Conservation (phyloP, 2,888 invertebrate species). For the Plagodis dolabraria region DNA sequence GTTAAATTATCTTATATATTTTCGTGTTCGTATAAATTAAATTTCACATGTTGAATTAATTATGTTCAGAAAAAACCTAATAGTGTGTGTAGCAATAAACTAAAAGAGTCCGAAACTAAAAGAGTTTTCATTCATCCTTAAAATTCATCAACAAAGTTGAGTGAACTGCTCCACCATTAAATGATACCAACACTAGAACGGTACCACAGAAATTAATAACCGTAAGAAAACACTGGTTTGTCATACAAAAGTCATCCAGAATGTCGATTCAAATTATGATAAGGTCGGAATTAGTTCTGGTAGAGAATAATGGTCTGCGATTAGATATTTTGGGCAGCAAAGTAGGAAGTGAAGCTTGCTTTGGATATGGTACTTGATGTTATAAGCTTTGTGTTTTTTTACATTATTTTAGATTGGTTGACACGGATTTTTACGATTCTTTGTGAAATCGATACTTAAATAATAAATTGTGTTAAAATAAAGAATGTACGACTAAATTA, state of each 20-base stretch:
- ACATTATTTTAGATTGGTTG: neutral
- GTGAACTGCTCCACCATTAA: slow-evolving; percentile 56
- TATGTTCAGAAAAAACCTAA: no score
- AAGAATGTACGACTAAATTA: no score
- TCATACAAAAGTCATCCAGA: slow-evolving; percentile 80
- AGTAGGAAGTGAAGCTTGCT: slow-evolving; percentile 31
- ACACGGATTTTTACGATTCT: neutral
- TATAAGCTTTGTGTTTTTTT: neutral
- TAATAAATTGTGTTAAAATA: no score
- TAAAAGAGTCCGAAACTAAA: neutral
- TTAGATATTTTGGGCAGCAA: slow-evolving; percentile 61
- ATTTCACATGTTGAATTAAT: no score
- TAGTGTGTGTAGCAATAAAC: no score
- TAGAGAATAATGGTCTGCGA: slow-evolving; percentile 76
- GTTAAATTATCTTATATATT: no score
- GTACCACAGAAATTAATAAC: slow-evolving; percentile 78
- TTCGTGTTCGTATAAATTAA: no score
- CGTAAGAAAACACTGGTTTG: slow-evolving; percentile 82
- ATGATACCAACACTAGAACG: slow-evolving; percentile 59
- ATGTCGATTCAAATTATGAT: slow-evolving; percentile 84
- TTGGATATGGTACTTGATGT: slow-evolving; percentile 54
- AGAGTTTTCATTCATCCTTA: neutral
- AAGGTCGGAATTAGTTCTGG: slow-evolving; percentile 83
- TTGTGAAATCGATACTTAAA: no score
- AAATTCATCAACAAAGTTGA: slow-evolving; percentile 47